Evolutionary conservation across 23 tunicate species (phyloP).

Genomic region (Clavelina lepadiformis): DNA sequence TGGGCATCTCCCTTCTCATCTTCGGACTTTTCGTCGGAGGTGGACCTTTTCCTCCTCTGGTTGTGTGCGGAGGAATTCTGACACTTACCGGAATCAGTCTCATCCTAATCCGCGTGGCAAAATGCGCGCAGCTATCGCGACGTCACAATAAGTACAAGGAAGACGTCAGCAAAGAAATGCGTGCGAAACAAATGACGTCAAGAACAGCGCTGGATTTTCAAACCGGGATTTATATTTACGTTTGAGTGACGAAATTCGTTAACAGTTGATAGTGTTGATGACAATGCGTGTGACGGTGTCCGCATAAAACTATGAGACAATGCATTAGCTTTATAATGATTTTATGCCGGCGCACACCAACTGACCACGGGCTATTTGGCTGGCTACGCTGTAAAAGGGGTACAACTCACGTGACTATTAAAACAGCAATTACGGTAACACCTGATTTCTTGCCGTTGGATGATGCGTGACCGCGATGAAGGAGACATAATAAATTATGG

Average conservation of each 20-base stretch:
- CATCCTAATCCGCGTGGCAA: slow-evolving; percentile 10
- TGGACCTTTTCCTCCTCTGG: slow-evolving; percentile 20
- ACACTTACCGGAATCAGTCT: slow-evolving; percentile 16
- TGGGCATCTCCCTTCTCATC: slow-evolving; percentile 24
- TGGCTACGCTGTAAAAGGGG: too few species aligned
- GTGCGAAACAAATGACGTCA: too few species aligned
- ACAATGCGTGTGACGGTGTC: background rate
- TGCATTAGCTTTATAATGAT: background rate
- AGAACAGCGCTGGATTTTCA: too few species aligned
- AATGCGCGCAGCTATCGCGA: slow-evolving; percentile 5
- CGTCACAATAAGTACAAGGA: slow-evolving; percentile 5
- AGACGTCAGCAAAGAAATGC: background rate
- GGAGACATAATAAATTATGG: too few species aligned
- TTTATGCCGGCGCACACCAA: too few species aligned
- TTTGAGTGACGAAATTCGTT: too few species aligned
- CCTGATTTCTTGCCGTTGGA: too few species aligned
- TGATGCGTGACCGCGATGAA: too few species aligned
- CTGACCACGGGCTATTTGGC: too few species aligned
- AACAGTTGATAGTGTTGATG: too few species aligned
- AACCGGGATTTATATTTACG: background rate
- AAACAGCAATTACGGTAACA: too few species aligned
- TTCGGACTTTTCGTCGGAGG: slow-evolving; percentile 46
- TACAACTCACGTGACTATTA: too few species aligned
- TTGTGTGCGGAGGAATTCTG: slow-evolving; percentile 31
- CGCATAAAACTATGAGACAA: background rate